These are phyloP conservation scores for Argyrosomus regius DNA, from an alignment of 2,797 vertebrate genomes.

Conservation along the genomic window DNA sequence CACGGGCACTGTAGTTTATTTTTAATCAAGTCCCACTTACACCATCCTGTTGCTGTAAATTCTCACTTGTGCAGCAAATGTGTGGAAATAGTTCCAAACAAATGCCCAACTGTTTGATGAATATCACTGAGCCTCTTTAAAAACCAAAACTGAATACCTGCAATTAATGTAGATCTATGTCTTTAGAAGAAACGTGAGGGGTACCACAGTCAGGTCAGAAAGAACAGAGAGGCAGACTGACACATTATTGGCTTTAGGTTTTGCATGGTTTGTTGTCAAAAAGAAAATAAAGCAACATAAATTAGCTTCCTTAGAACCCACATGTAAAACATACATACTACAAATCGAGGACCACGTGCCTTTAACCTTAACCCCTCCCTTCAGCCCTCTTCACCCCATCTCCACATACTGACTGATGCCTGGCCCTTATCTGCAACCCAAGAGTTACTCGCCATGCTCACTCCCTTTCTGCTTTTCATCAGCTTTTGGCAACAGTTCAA, in stretches of 20 bases:
- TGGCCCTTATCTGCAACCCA: conserved; percentile 58
- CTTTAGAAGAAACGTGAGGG: background rate
- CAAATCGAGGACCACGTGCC: background rate
- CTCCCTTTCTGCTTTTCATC: conserved; percentile 72
- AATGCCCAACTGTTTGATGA: background rate
- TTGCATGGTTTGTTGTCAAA: background rate
- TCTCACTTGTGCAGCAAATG: background rate
- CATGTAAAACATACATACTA: background rate
- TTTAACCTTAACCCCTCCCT: conserved; percentile 7
- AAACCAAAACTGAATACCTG: background rate
- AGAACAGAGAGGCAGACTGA: background rate
- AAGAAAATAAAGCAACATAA: background rate
- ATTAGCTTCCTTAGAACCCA: background rate
- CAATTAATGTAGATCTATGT: background rate
- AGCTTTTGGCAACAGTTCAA: conserved; percentile 62
- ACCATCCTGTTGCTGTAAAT: background rate
- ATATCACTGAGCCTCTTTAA: background rate
- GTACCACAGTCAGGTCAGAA: background rate
- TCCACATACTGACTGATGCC: conserved; percentile 38
- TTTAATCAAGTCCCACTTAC: background rate
- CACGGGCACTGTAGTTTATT: conserved; percentile 4
- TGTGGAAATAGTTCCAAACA: background rate
- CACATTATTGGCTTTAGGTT: background rate
- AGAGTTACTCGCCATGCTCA: conserved; percentile 35
- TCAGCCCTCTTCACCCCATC: conserved; percentile 11